Conservation (phyloP, 1,140 invertebrate species). For the Aphaenogaster ashmeadi region DNA sequence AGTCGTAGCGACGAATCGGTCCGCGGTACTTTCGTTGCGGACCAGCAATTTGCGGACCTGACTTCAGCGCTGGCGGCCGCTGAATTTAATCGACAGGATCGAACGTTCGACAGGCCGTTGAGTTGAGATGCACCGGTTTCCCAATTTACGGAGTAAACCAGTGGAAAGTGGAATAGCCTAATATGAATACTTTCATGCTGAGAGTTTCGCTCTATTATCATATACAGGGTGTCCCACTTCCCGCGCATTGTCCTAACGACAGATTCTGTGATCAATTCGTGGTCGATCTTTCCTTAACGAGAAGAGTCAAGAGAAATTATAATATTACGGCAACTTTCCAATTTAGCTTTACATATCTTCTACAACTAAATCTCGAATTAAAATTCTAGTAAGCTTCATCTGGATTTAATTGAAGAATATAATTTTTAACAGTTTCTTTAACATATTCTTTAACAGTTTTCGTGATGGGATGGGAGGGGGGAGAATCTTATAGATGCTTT, state of each 20-base stretch:
- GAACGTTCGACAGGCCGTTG: background rate
- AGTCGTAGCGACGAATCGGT: conserved; percentile 51
- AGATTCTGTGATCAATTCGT: conserved; percentile 25
- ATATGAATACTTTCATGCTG: conserved; percentile 28
- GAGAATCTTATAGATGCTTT: no score
- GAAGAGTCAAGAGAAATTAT: background rate
- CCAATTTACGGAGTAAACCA: conserved; percentile 3
- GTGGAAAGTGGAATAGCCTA: conserved; percentile 14
- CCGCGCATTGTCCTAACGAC: conserved; percentile 31
- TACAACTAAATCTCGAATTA: background rate
- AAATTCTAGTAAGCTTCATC: background rate
- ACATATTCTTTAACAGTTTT: no score
- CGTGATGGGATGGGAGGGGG: no score
- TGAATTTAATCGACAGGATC: conserved; percentile 7
- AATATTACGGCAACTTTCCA: conserved; percentile 6
- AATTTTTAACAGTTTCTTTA: background rate
- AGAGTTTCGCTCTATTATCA: conserved; percentile 40
- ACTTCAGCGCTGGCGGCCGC: background rate
- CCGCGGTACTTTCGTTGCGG: conserved; percentile 34
- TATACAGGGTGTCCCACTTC: conserved; percentile 45
- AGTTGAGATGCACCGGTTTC: background rate
- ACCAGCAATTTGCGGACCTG: conserved; percentile 3
- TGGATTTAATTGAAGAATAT: background rate
- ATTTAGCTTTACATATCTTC: background rate
- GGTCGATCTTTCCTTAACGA: conserved; percentile 7